Evolutionary conservation across 2,797 vertebrate species (phyloP).

Genomic region (Halcyon leucocephala): DNA sequence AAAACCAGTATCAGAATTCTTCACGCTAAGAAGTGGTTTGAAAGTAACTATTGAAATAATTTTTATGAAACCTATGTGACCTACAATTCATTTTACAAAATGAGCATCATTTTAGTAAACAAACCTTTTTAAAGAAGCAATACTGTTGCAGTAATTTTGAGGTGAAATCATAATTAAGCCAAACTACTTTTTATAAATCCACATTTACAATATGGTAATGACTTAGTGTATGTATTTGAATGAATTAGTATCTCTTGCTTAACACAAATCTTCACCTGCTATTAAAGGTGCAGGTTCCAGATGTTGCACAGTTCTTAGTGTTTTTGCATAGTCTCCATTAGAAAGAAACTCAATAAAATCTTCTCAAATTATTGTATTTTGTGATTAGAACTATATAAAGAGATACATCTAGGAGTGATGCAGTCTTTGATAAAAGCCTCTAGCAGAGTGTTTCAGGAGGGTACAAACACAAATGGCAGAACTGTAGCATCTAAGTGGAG

Average conservation of each 20-base stretch:
- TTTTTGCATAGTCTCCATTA: background rate
- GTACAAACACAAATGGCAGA: background rate
- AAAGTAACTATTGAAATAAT: background rate
- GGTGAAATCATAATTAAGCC: background rate
- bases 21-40: background rate
- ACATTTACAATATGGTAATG: background rate
- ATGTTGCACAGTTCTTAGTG: background rate
- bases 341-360: background rate
- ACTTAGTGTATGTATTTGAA: background rate
- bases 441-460: background rate
- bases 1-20: background rate
- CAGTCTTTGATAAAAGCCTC: background rate
- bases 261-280: fast-evolving
- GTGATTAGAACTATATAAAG: background rate
- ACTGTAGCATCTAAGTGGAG: background rate
- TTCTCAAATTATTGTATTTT: background rate
- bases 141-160: background rate
- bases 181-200: background rate
- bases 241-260: background rate
- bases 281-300: background rate
- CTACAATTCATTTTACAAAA: background rate
- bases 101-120: background rate
- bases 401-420: background rate
- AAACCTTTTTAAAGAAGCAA: background rate
- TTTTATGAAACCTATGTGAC: background rate